Evolutionary conservation across 2,888 invertebrate genomes (phyloP).

Genomic region (Nomada lathburiana): DNA sequence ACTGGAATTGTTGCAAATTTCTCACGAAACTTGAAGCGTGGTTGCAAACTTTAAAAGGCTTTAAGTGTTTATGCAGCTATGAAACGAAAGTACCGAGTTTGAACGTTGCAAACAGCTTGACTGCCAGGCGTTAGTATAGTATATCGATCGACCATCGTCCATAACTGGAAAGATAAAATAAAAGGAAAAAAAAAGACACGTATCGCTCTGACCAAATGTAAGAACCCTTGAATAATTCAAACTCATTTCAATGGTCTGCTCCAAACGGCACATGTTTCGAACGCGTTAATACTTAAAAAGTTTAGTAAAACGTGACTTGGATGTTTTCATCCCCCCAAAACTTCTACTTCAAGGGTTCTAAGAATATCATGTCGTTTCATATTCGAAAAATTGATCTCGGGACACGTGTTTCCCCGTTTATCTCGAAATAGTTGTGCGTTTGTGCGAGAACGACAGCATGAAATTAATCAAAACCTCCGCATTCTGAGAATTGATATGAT

Average conservation of each 20-base stretch:
- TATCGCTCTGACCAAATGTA: not conserved
- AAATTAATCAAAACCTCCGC: too few species aligned
- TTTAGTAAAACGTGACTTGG: not conserved
- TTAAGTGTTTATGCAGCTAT: not conserved
- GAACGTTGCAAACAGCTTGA: too few species aligned
- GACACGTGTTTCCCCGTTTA: not conserved
- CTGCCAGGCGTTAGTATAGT: not conserved
- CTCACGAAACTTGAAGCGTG: not conserved
- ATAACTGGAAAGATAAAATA: too few species aligned
- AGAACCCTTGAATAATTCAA: not conserved
- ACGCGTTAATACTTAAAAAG: constrained; percentile 2
- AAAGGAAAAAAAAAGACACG: too few species aligned
- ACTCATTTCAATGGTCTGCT: not conserved
- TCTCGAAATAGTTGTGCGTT: not conserved
- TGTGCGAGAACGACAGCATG: too few species aligned
- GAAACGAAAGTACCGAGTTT: not conserved
- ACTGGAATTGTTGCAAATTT: constrained; percentile 13
- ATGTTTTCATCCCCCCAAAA: not conserved
- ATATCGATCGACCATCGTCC: too few species aligned
- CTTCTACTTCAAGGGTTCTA: not conserved
- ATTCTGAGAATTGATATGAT: too few species aligned
- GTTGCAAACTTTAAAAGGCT: not conserved
- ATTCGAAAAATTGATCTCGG: constrained; percentile 4
- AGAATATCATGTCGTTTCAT: not conserved
- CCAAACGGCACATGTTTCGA: not conserved